Conservation (phyloP, 2,888 invertebrate species). For the Himalopsyche tibetana region DNA sequence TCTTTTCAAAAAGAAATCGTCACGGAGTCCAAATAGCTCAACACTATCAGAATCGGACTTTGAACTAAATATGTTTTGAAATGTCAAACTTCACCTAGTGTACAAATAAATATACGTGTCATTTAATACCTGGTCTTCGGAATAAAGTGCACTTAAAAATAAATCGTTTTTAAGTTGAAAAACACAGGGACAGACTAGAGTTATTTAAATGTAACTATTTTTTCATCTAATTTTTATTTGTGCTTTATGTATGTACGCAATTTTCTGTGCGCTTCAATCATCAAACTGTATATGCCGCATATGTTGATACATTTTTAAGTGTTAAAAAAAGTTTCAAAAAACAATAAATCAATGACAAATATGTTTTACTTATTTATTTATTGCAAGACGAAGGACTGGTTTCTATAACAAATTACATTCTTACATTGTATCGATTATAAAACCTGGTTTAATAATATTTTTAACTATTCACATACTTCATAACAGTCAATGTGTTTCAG, state of each 20-base stretch:
- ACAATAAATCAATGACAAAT: not conserved
- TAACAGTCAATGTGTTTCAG: conserved; percentile 55
- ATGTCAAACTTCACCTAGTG: too few species aligned
- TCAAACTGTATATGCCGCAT: not conserved
- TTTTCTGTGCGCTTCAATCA: not conserved
- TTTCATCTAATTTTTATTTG: too few species aligned
- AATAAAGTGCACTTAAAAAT: too few species aligned
- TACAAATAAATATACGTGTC: too few species aligned
- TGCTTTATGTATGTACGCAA: not conserved
- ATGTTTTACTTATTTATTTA: conserved; percentile 11
- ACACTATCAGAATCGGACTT: too few species aligned
- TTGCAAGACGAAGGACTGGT: conserved; percentile 7
- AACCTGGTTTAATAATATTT: not conserved
- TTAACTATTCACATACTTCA: not conserved
- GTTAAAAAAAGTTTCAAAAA: conserved; percentile 13
- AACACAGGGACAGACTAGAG: too few species aligned
- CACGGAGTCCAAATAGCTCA: too few species aligned
- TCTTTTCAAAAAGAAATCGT: too few species aligned
- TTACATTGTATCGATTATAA: not conserved
- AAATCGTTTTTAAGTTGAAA: too few species aligned
- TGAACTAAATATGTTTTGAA: too few species aligned
- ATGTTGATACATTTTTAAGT: conserved; percentile 7
- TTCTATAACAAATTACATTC: not conserved
- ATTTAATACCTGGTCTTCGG: too few species aligned
- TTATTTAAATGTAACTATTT: too few species aligned